Conservation (phyloP, 2,797 vertebrate genomes). For the Cheirogaleus major region DNA sequence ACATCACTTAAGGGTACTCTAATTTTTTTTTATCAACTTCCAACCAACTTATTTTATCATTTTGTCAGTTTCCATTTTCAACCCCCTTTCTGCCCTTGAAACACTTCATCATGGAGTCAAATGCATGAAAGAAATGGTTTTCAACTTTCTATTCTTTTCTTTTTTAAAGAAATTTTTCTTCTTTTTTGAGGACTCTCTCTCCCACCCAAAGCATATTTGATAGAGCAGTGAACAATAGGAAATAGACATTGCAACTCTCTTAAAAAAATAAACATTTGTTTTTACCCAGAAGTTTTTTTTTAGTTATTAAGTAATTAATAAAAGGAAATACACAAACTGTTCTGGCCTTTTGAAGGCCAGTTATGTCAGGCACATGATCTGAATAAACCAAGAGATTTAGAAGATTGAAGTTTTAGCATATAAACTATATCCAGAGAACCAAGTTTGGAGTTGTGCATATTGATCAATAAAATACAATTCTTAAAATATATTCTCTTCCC, state of each 20-base stretch:
- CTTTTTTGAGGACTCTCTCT: constrained; percentile 36
- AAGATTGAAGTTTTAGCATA: background rate
- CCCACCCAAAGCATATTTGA: constrained; percentile 52
- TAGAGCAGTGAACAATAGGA: constrained; percentile 44
- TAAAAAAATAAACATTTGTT: constrained; percentile 39
- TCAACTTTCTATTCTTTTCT: constrained; percentile 32
- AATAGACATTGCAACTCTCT: constrained; percentile 62
- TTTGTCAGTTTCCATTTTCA: constrained; percentile 69
- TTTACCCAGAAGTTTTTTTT: background rate
- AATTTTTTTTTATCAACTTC: constrained; percentile 69
- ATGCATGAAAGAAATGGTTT: constrained; percentile 68
- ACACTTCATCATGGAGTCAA: constrained; percentile 73
- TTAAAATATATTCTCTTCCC: background rate
- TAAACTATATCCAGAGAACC: background rate
- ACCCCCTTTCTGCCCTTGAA: constrained; percentile 67
- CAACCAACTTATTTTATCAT: constrained; percentile 67
- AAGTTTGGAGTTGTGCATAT: background rate
- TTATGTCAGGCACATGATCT: background rate
- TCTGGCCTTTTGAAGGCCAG: background rate
- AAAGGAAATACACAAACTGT: background rate
- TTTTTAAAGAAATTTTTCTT: constrained; percentile 68
- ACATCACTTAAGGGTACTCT: constrained; percentile 63
- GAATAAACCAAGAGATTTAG: constrained; percentile 35
- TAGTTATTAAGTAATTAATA: background rate
- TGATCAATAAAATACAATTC: constrained; percentile 2